Conservation (phyloP, 2,888 invertebrate species). For the Oligia fasciuncula region DNA sequence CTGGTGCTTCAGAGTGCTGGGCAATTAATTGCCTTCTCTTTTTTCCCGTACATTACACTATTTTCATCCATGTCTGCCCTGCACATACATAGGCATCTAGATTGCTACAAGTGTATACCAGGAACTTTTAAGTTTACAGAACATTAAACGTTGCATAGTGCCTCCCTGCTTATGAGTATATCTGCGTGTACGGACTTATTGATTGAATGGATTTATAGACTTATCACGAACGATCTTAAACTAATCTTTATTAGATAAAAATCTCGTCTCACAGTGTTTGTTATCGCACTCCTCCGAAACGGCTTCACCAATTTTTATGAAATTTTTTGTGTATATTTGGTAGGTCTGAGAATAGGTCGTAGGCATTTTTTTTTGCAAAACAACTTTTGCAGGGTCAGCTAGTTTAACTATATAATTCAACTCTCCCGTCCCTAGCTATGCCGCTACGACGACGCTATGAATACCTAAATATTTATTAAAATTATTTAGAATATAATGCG, state of each 20-base stretch:
- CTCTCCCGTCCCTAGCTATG: neutral
- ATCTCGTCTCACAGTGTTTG: too few species aligned
- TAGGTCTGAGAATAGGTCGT: too few species aligned
- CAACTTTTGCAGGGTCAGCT: too few species aligned
- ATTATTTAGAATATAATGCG: slow-evolving; percentile 7
- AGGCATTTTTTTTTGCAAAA: too few species aligned
- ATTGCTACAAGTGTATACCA: neutral
- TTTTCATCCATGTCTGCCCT: neutral
- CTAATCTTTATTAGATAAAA: too few species aligned
- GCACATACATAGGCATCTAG: too few species aligned
- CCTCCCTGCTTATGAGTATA: neutral
- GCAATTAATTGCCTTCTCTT: neutral
- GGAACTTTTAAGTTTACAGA: slow-evolving; percentile 1
- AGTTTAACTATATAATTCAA: neutral
- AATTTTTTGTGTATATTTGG: too few species aligned
- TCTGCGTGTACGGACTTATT: slow-evolving; percentile 1
- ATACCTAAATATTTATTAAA: neutral
- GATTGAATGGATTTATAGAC: neutral
- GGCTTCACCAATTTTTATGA: too few species aligned
- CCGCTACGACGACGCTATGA: neutral
- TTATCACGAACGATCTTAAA: neutral
- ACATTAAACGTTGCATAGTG: neutral
- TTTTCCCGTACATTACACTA: neutral
- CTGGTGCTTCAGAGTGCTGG: neutral
- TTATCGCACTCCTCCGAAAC: too few species aligned